Evolutionary conservation across 2,113 vertebrate species (phyloP), one percentile per base, ranked within the genome.

Genomic region (Etheostoma spectabile): DNA sequence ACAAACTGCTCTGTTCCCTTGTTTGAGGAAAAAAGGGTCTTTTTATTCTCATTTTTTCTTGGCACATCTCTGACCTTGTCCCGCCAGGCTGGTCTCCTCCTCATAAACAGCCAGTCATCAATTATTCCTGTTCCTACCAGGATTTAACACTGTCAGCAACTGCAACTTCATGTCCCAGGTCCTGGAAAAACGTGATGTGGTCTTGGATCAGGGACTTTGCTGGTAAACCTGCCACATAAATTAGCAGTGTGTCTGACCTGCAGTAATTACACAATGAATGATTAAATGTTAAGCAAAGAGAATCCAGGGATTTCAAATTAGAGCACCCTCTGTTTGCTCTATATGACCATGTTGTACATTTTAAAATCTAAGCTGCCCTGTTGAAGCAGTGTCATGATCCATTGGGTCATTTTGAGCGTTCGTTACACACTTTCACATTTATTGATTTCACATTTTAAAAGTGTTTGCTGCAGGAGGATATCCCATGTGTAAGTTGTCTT

Each of bases 41-140:
- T n/a, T 67, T 33, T 35, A 63, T 16, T 11, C 68, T 1, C 24
- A 71, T 33, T 33, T 30, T 64, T 18, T 53, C 33, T 51, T 1
- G 45, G 27, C 51, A 33, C 79, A 62, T 71, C 46, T 30, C 60
- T 87, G 89, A 86, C 90, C 90, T 93, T 93, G 90, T 83, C 53
- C 70, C 1, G 1, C 66, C 71, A 56, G 42, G 53, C 57, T 45
- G 60, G 57, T 67, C 42, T 45, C 79, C 68, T 82, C 74, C 51
- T 49, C 62, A 81, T 86, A 83, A 86, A 85, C 80, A 86, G 56
- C 55, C 22, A 33, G 65, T 48, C 77, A 86, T 89, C 78, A 87
- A 63, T 89, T 80, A 79, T 71, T 77, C 61, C 69, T 18, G 24
- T 80, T 79, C 66, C 51, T 13, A 27, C 55, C 46, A 64, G 68